phyloP scores from a whole-genome alignment of 2,113 vertebrate genomes.

The Halcyon malimbica region DNA sequence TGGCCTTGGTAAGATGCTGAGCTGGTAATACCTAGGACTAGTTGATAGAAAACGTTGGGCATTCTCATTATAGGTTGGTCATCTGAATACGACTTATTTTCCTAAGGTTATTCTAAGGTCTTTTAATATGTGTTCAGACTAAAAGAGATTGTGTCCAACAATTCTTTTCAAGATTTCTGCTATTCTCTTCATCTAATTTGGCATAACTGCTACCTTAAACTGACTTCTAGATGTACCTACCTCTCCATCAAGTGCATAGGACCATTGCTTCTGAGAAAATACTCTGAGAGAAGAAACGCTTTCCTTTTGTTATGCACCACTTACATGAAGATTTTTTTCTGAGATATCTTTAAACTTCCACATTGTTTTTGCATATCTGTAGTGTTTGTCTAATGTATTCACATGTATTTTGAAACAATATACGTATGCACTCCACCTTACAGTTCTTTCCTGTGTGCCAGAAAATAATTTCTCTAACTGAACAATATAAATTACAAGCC shows the following conservation, averaged over 20 bases:
- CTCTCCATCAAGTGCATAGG: background rate
- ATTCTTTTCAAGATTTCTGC: background rate
- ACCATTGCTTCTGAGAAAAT: background rate
- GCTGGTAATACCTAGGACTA: background rate
- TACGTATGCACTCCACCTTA: background rate
- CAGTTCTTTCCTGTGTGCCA: background rate
- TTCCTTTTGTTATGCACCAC: background rate
- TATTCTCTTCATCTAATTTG: background rate
- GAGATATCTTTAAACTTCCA: background rate
- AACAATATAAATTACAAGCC: conserved; percentile 66
- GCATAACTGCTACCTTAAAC: background rate
- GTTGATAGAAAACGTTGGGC: background rate
- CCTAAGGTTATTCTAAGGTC: background rate
- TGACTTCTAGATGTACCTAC: background rate
- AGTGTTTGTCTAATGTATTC: background rate
- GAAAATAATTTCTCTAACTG: conserved; percentile 54
- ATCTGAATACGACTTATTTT: background rate
- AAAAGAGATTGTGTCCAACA: background rate
- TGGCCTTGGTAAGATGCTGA: background rate
- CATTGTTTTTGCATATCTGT: background rate
- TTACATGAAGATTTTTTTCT: background rate
- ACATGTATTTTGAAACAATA: background rate
- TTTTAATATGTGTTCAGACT: background rate
- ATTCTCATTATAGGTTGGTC: background rate
- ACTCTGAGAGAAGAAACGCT: background rate